Evolutionary conservation across 2,797 vertebrate genomes (phyloP).

Genomic region (Artibeus jamaicensis): DNA sequence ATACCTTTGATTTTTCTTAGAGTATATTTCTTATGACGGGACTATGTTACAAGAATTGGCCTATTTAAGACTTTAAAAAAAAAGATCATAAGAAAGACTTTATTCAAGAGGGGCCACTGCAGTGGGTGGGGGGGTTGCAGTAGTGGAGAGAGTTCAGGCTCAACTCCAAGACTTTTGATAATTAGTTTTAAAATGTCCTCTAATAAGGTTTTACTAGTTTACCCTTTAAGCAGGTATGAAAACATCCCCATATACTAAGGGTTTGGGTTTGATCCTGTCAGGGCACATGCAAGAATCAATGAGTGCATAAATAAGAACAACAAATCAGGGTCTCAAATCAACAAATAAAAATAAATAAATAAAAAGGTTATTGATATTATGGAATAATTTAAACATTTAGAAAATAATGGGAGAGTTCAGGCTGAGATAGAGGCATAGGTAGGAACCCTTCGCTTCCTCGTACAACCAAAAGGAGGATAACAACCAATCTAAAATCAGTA

Average conservation of each 20-base stretch:
- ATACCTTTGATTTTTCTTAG: slow-evolving; percentile 14
- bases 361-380: not conserved
- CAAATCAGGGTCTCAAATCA: not conserved
- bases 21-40: not conserved
- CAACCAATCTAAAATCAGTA: too few species aligned
- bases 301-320: not conserved
- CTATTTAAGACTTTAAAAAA: not conserved
- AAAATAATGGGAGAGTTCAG: too few species aligned
- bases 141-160: not conserved
- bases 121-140: not conserved
- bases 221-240: not conserved
- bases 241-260: not conserved
- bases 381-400: too few species aligned
- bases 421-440: too few species aligned
- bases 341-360: not conserved
- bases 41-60: not conserved
- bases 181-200: not conserved
- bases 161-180: not conserved
- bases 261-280: not conserved
- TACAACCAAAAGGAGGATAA: too few species aligned
- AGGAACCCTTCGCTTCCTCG: too few species aligned
- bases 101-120: not conserved
- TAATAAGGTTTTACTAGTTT: not conserved
- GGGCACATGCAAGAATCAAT: not conserved
- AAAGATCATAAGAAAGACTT: not conserved